phyloP scores from a whole-genome alignment of 92 coral and sea anemone genomes.

The Porites cylindrica region DNA sequence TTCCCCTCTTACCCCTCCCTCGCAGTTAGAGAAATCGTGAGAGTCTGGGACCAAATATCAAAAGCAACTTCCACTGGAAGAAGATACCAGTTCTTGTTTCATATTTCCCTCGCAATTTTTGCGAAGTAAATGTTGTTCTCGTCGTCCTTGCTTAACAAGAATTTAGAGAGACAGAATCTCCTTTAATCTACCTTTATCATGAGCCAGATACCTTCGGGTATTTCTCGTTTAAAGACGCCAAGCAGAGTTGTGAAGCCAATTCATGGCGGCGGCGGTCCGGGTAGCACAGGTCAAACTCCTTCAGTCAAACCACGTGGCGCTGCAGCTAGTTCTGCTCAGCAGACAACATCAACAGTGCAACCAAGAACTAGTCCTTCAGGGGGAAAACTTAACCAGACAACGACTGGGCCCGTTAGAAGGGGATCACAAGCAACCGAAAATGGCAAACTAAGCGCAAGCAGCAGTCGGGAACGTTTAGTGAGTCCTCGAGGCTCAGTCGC shows the following conservation, averaged over 20 bases:
- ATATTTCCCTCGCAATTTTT: neutral
- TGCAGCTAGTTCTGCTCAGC: constrained; percentile 55
- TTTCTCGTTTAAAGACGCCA: constrained; percentile 81
- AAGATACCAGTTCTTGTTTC: neutral
- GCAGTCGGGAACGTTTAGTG: constrained; percentile 58
- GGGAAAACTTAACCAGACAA: constrained; percentile 34
- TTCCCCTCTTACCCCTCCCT: too few species aligned
- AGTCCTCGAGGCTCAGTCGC: constrained; percentile 79
- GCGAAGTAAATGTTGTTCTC: neutral
- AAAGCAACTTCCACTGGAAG: neutral
- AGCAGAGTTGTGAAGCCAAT: constrained; percentile 83
- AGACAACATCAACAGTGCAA: constrained; percentile 54
- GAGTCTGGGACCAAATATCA: constrained; percentile 5
- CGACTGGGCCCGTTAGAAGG: constrained; percentile 59
- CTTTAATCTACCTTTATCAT: constrained; percentile 26
- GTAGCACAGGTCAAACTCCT: constrained; percentile 51
- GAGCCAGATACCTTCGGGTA: constrained; percentile 89
- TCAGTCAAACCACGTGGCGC: constrained; percentile 82
- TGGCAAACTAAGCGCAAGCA: constrained; percentile 15
- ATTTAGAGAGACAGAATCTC: neutral
- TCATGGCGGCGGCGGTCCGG: constrained; percentile 89
- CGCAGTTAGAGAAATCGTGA: neutral
- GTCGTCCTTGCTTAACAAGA: too few species aligned
- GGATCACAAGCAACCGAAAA: constrained; percentile 45
- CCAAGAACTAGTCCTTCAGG: constrained; percentile 61